Percentiles rank a stretch among this genome's conserved stretches.
These are phyloP conservation scores for Drosophila miranda DNA, from an alignment of 1,140 invertebrate species.

Conservation along the genomic window DNA sequence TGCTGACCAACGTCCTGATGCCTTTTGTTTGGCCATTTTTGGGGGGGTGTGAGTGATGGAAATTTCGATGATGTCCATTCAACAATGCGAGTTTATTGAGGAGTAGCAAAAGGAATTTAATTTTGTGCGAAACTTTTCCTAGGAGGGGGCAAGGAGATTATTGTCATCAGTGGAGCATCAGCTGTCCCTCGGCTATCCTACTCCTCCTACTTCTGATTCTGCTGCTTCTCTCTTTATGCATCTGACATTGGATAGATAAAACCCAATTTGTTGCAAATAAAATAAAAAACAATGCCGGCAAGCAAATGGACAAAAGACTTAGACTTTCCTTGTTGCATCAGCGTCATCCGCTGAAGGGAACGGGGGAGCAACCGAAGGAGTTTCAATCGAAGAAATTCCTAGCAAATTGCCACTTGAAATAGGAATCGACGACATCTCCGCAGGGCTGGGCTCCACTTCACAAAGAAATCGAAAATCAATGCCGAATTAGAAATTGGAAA, in stretches of 20 bases:
- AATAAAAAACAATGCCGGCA: conserved; percentile 53
- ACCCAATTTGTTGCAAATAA: conserved; percentile 70
- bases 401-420: conserved; percentile 60
- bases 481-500: conserved; percentile 39
- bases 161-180: conserved; percentile 41
- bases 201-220: conserved; percentile 3
- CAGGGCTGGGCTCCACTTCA: conserved; percentile 30
- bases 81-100: conserved; percentile 45
- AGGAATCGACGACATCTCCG: conserved; percentile 21
- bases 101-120: conserved; percentile 59
- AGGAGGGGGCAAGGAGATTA: conserved; percentile 22
- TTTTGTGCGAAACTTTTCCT: conserved; percentile 58
- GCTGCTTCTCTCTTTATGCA: background rate
- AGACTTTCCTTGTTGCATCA: conserved; percentile 18
- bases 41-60: conserved; percentile 28
- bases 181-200: conserved; percentile 19
- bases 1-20: conserved; percentile 15
- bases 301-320: conserved; percentile 11
- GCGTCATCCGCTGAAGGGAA: conserved; percentile 13
- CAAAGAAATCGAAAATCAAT: conserved; percentile 34
- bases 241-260: conserved; percentile 42
- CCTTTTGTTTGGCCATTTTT: conserved; percentile 27
- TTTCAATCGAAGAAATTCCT: conserved; percentile 57
- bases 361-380: conserved; percentile 4
- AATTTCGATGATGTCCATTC: conserved; percentile 44